A percentile compares a stretch with the other conserved stretches of the same genome.
Conservation (phyloP, 1,140 invertebrate genomes). For the Saccostrea cuccullata region DNA sequence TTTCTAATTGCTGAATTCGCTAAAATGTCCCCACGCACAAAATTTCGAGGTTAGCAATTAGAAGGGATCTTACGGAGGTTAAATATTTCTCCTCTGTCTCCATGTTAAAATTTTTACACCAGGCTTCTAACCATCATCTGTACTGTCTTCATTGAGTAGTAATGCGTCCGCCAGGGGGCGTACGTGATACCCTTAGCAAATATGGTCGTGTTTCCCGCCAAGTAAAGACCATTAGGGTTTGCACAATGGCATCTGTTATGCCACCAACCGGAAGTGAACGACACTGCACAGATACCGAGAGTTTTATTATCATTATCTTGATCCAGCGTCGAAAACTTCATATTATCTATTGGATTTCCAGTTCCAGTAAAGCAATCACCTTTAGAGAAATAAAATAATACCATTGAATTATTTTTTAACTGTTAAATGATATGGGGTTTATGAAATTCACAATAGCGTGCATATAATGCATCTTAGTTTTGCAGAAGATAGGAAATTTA, state of each 20-base stretch:
- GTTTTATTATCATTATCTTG: slow-evolving; percentile 27
- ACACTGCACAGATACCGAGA: neutral
- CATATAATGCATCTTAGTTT: too few relatives aligned
- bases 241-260: slow-evolving; percentile 14
- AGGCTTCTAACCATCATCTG: neutral
- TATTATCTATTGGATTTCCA: neutral
- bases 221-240: slow-evolving; percentile 34
- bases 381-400: neutral
- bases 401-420: too few relatives aligned
- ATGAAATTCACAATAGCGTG: too few relatives aligned
- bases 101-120: too few relatives aligned
- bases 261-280: slow-evolving; percentile 27
- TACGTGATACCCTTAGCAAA: neutral
- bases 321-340: slow-evolving; percentile 23
- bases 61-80: too few relatives aligned
- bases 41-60: too few relatives aligned
- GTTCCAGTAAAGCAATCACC: neutral
- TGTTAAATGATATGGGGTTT: too few relatives aligned
- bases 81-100: too few relatives aligned
- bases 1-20: too few relatives aligned
- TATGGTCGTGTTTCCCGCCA: neutral
- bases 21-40: too few relatives aligned
- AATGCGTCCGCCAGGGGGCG: neutral
- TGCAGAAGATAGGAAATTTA: too few relatives aligned
- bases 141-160: slow-evolving; percentile 1